Evolutionary conservation across 2,888 invertebrate species (phyloP).

Genomic region (Lepidocyrtoides sp.): DNA sequence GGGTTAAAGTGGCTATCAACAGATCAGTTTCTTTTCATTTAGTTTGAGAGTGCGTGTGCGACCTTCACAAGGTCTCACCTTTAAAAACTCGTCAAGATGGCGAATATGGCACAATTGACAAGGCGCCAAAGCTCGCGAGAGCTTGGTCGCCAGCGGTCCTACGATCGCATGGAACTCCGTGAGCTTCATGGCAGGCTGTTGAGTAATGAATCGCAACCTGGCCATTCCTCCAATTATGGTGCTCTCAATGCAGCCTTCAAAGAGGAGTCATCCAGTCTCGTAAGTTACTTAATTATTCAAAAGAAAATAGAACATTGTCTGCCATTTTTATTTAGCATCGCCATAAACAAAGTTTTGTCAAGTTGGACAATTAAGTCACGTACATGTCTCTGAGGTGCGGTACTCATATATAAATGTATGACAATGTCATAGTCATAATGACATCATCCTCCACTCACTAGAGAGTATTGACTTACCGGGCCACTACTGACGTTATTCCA

Average conservation of each 20-base stretch:
- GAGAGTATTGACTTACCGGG: neutral
- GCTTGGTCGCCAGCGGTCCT: constrained; percentile 91
- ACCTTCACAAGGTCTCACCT: constrained; percentile 19
- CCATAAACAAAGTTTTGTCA: neutral
- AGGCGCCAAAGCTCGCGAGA: constrained; percentile 94
- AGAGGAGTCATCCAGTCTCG: constrained; percentile 87
- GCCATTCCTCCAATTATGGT: constrained; percentile 90
- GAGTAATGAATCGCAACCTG: constrained; percentile 89
- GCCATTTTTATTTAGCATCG: neutral
- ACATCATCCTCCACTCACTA: neutral
- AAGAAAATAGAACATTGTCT: neutral
- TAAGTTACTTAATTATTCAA: constrained; percentile 40
- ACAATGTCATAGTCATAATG: neutral
- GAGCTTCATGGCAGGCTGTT: constrained; percentile 94
- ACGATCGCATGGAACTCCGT: constrained; percentile 93
- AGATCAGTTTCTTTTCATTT: too few species aligned
- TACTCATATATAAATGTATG: neutral
- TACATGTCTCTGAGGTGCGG: too few species aligned
- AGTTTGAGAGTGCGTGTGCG: neutral
- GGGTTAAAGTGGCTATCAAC: neutral
- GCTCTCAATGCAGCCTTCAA: constrained; percentile 95
- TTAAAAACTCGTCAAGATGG: constrained; percentile 89
- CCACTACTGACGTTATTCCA: neutral
- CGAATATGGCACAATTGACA: constrained; percentile 96
- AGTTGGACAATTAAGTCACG: neutral